A percentile compares a stretch with the other conserved stretches of the same genome.
Evolutionary conservation across 2,888 invertebrate genomes (phyloP).

Genomic region (Seira sanloemensis): DNA sequence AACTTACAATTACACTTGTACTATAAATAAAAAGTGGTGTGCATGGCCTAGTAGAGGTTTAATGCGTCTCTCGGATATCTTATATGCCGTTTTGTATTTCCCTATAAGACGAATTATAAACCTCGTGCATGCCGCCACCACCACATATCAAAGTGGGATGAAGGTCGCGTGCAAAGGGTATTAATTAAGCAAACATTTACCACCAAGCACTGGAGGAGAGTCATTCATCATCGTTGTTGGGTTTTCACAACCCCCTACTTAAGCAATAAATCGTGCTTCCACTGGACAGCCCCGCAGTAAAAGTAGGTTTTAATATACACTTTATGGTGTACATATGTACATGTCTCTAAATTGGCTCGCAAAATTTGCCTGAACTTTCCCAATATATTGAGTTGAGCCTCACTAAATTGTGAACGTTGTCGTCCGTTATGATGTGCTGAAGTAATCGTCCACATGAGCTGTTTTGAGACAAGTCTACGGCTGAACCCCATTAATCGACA

Average conservation of each 20-base stretch:
- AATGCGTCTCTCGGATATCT: too few species aligned
- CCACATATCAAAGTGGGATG: constrained; percentile 8
- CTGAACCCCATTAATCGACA: too few species aligned
- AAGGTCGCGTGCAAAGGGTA: constrained; percentile 63
- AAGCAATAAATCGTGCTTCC: constrained; percentile 52
- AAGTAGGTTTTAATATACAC: neutral
- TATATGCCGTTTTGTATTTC: too few species aligned
- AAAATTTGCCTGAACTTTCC: neutral
- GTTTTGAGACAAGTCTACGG: too few species aligned
- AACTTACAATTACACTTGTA: too few species aligned
- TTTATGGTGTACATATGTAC: neutral
- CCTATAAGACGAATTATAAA: too few species aligned
- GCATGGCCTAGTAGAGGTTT: too few species aligned
- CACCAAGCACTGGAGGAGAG: constrained; percentile 39
- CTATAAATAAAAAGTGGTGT: too few species aligned
- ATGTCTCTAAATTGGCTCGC: neutral
- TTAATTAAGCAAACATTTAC: constrained; percentile 59
- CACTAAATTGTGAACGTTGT: too few species aligned
- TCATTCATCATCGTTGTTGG: constrained; percentile 58
- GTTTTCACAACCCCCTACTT: constrained; percentile 52
- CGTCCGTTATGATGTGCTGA: too few species aligned
- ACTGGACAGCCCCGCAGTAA: constrained; percentile 30
- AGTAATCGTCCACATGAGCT: too few species aligned
- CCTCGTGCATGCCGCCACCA: neutral
- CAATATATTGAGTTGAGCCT: too few species aligned